phyloP scores from a whole-genome alignment of 2,888 invertebrate species.

The Drosophila setosimentum region DNA sequence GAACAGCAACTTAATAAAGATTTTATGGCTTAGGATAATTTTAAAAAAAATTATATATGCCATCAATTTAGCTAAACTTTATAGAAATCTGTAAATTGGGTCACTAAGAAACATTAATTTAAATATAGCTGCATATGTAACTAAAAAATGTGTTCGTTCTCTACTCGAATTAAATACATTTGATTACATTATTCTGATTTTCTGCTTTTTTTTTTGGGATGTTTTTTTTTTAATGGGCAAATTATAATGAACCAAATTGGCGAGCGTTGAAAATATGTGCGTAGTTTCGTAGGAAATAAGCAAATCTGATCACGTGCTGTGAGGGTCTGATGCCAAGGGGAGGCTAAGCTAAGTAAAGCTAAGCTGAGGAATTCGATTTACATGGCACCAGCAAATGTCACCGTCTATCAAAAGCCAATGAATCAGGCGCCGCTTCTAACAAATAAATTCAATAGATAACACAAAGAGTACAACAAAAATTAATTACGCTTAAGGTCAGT shows the following conservation, averaged over 20 bases:
- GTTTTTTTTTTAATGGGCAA: conserved; percentile 36
- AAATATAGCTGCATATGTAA: neutral
- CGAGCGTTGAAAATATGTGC: conserved; percentile 19
- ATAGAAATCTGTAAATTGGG: conserved; percentile 23
- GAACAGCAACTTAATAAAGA: conserved; percentile 10
- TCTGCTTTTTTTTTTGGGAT: conserved; percentile 22
- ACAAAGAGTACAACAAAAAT: conserved; percentile 14
- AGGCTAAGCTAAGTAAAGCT: conserved; percentile 66
- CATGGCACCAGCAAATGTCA: conserved; percentile 48
- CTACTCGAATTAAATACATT: conserved; percentile 11
- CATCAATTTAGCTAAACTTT: neutral
- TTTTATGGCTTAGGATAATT: conserved; percentile 16
- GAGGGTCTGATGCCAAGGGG: conserved; percentile 71
- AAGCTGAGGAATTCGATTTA: conserved; percentile 57
- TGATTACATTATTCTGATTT: conserved; percentile 4
- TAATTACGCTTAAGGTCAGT: conserved; percentile 69
- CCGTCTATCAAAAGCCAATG: conserved; percentile 53
- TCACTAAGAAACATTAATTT: conserved; percentile 29
- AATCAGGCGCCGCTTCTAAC: conserved; percentile 30
- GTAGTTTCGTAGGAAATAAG: conserved; percentile 28
- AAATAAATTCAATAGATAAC: conserved; percentile 50
- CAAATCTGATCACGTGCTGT: conserved; percentile 69
- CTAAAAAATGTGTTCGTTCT: neutral
- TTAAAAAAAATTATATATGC: neutral
- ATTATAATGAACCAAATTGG: conserved; percentile 33